A percentile compares a stretch with the other conserved stretches of the same genome.
These are phyloP conservation scores for Rhynchotus rufescens DNA, from an alignment of 2,797 vertebrate genomes.

Conservation along the genomic window DNA sequence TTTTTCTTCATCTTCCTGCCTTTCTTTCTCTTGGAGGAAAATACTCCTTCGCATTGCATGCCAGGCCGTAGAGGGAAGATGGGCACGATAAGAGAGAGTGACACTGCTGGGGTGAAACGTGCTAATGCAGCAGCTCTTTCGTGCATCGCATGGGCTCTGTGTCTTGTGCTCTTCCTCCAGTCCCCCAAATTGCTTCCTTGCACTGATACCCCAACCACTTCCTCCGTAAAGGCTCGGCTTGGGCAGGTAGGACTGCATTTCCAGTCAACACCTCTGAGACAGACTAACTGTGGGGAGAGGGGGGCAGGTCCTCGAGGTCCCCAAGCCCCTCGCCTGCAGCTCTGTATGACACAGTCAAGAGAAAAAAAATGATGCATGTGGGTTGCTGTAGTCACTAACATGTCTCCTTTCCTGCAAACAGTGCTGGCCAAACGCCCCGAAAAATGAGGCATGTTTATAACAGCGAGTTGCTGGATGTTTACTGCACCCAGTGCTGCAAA, in stretches of 20 bases:
- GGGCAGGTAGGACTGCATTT: background rate
- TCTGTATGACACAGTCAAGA: background rate
- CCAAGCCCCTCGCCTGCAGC: background rate
- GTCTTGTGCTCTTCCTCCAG: background rate
- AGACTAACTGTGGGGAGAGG: background rate
- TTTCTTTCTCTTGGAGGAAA: constrained; percentile 43
- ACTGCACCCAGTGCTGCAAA: constrained; percentile 98
- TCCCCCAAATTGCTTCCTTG: background rate
- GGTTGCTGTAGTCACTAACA: constrained; percentile 24
- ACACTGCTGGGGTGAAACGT: background rate
- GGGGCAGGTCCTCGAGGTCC: background rate
- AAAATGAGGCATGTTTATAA: constrained; percentile 89
- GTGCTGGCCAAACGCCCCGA: constrained; percentile 93
- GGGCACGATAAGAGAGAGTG: background rate
- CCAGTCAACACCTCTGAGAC: background rate
- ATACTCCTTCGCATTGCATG: constrained; percentile 35
- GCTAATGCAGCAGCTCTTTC: background rate
- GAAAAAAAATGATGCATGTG: constrained; percentile 12
- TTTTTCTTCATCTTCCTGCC: constrained; percentile 34
- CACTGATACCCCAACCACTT: background rate
- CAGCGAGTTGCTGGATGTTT: constrained; percentile 89
- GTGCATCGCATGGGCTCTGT: background rate
- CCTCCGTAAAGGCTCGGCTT: background rate
- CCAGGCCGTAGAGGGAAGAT: background rate
- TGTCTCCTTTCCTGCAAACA: constrained; percentile 70